Evolutionary conservation across 2,113 vertebrate species (phyloP).

Genomic region (Alaudala cheleensis): DNA sequence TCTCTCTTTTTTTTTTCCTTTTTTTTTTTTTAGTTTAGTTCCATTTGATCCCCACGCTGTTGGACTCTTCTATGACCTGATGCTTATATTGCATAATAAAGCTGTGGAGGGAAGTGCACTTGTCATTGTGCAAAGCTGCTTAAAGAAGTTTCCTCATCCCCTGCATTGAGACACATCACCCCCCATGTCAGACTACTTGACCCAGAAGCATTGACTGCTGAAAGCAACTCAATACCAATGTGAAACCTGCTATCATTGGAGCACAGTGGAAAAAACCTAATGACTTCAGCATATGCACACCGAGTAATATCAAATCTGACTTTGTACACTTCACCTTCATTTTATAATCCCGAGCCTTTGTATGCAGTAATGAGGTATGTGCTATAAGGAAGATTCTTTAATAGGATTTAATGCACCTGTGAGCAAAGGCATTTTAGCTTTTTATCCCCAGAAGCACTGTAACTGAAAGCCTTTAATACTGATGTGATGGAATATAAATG

Average conservation of each 20-base stretch:
- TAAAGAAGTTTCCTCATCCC: conserved; percentile 80
- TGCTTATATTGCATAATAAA: conserved; percentile 81
- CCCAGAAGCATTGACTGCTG: conserved; percentile 78
- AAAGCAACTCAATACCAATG: conserved; percentile 76
- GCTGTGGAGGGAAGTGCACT: conserved; percentile 73
- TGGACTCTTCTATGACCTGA: conserved; percentile 78
- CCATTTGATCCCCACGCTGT: conserved; percentile 73
- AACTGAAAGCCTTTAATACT: conserved; percentile 85
- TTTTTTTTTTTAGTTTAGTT: conserved; percentile 55
- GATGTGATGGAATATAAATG: conserved; percentile 85
- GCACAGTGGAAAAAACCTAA: conserved; percentile 76
- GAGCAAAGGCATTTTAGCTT: conserved; percentile 85
- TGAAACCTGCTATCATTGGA: conserved; percentile 78
- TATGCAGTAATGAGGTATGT: conserved; percentile 86
- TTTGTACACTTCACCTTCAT: conserved; percentile 84
- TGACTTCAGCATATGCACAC: conserved; percentile 84
- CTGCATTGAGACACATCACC: conserved; percentile 77
- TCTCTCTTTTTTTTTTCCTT: neutral
- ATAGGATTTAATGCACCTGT: conserved; percentile 89
- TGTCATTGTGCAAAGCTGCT: conserved; percentile 78
- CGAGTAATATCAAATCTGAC: conserved; percentile 79
- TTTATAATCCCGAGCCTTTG: conserved; percentile 84
- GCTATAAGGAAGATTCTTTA: conserved; percentile 86
- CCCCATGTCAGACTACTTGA: conserved; percentile 77
- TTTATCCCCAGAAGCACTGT: conserved; percentile 84